phyloP scores from a whole-genome alignment of 2,888 invertebrate species.

The Nysson spinosus region DNA sequence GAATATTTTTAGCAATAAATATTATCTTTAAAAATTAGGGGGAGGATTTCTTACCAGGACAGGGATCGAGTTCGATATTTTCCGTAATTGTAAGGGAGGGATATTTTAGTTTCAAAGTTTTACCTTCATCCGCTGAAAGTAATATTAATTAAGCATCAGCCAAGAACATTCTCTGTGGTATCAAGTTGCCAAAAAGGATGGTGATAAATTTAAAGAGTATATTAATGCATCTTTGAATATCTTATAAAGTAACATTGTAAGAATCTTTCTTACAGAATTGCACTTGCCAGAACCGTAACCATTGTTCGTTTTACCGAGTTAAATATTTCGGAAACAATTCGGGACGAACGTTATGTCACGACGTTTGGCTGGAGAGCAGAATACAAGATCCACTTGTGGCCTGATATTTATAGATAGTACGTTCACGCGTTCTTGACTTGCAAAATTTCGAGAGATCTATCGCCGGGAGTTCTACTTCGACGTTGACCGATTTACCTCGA shows the following conservation, averaged over 20 bases:
- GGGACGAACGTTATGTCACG: conserved; percentile 43
- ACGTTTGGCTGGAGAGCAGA: conserved; percentile 44
- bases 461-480: conserved; percentile 2
- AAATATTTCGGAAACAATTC: conserved; percentile 14
- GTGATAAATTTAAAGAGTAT: too few relatives aligned
- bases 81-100: conserved; percentile 30
- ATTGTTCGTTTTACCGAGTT: background rate
- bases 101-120: conserved; percentile 47
- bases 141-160: background rate
- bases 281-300: background rate
- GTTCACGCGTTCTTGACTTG: conserved; percentile 22
- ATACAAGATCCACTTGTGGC: conserved; percentile 29
- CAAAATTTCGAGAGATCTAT: conserved; percentile 40
- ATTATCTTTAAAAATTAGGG: background rate
- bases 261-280: background rate
- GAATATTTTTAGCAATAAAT: background rate
- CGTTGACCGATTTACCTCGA: background rate
- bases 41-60: conserved; percentile 56
- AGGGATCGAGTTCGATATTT: conserved; percentile 37
- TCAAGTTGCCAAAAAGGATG: too few relatives aligned
- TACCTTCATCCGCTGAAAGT: conserved; percentile 51
- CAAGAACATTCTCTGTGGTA: too few relatives aligned
- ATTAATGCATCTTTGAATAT: too few relatives aligned
- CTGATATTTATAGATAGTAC: conserved; percentile 56
- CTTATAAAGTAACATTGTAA: too few relatives aligned